A percentile compares a stretch with the other conserved stretches of the same genome.
Evolutionary conservation across 2,888 invertebrate species (phyloP).

Genomic region (Aleiodes leptofemur): DNA sequence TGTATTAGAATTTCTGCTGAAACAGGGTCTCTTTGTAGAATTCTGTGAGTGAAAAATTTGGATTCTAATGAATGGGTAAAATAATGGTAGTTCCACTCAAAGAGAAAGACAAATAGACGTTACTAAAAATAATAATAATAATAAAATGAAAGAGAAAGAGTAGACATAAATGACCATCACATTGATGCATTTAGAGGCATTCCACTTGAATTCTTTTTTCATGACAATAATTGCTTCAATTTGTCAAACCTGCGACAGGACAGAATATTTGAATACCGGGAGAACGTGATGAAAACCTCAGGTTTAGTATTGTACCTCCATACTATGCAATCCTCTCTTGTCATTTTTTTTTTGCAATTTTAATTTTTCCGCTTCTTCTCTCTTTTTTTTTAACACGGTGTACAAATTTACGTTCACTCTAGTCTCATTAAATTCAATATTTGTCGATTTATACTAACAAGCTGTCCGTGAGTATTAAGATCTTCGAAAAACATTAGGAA

Average conservation of each 20-base stretch:
- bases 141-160: too few species aligned
- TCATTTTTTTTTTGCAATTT: slow-evolving; percentile 22
- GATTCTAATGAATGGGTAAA: too few species aligned
- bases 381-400: neutral
- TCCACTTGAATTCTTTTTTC: slow-evolving; percentile 25
- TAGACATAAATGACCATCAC: too few species aligned
- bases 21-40: too few species aligned
- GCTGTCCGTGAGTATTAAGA: slow-evolving; percentile 26
- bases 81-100: too few species aligned
- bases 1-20: too few species aligned
- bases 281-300: slow-evolving; percentile 57
- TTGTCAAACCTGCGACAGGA: slow-evolving; percentile 45
- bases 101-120: too few species aligned
- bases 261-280: slow-evolving; percentile 54
- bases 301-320: slow-evolving; percentile 34
- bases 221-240: slow-evolving; percentile 44
- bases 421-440: slow-evolving; percentile 8
- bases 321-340: slow-evolving; percentile 14
- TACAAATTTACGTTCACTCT: too few species aligned
- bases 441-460: slow-evolving; percentile 16
- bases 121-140: too few species aligned
- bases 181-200: slow-evolving; percentile 10
- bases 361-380: neutral
- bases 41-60: too few species aligned
- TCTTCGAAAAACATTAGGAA: slow-evolving; percentile 7